Evolutionary conservation across 2,888 invertebrate genomes (phyloP).

Genomic region (Agrenia bidenticulata): DNA sequence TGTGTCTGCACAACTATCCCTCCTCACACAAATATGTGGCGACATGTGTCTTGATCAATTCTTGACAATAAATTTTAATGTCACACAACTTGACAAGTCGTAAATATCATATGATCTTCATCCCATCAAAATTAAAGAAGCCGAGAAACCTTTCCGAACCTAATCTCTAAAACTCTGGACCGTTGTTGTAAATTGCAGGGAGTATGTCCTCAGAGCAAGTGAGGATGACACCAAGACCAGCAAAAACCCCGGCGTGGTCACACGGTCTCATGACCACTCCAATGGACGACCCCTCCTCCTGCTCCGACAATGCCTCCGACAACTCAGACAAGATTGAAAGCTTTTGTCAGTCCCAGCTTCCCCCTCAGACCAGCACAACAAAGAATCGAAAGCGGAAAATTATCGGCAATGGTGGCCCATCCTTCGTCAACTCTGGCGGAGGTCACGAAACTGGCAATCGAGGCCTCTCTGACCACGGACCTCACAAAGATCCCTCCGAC

Average conservation of each 20-base stretch:
- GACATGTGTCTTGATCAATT: too few relatives aligned
- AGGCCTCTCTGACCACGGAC: background rate
- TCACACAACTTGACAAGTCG: too few relatives aligned
- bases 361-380: slow-evolving; percentile 15
- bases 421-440: slow-evolving; percentile 29
- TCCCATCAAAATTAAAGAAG: too few relatives aligned
- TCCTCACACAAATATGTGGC: too few relatives aligned
- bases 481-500: background rate
- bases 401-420: slow-evolving; percentile 34
- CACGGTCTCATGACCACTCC: slow-evolving; percentile 47
- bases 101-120: too few relatives aligned
- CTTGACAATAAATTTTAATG: too few relatives aligned
- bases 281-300: slow-evolving; percentile 52
- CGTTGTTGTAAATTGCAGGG: slow-evolving; percentile 34
- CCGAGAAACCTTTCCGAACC: too few relatives aligned
- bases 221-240: slow-evolving; percentile 59
- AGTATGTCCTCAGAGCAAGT: slow-evolving; percentile 52
- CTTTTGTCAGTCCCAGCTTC: slow-evolving; percentile 31
- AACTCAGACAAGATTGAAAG: slow-evolving; percentile 53
- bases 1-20: too few relatives aligned
- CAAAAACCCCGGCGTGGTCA: slow-evolving; percentile 69
- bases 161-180: too few relatives aligned
- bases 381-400: slow-evolving; percentile 50
- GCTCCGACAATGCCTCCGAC: slow-evolving; percentile 54
- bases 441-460: slow-evolving; percentile 26